phyloP scores from a whole-genome alignment of 2,113 vertebrate genomes.

The Anarrhichthys ocellatus region DNA sequence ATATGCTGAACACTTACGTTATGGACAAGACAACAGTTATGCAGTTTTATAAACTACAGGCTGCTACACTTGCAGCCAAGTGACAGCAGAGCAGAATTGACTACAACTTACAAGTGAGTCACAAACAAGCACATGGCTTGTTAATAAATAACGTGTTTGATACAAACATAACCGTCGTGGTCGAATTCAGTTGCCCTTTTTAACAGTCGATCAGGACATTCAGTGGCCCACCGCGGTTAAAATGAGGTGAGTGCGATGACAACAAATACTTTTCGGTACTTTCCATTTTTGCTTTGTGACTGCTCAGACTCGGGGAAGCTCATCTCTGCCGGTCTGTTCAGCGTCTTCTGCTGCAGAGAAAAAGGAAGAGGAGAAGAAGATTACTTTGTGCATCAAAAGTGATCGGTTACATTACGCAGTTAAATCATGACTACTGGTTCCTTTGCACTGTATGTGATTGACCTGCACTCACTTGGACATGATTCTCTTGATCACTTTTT shows the following conservation, averaged over 20 bases:
- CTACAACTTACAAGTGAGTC: not conserved
- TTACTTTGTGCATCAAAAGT: constrained; percentile 15
- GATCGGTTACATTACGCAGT: not conserved
- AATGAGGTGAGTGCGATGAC: not conserved
- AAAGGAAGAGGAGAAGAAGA: constrained; percentile 2
- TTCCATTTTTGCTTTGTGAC: not conserved
- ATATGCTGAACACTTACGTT: constrained; percentile 27
- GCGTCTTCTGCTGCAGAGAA: constrained; percentile 46
- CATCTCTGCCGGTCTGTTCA: constrained; percentile 20
- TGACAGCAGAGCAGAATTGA: not conserved
- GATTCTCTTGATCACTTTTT: constrained; percentile 75
- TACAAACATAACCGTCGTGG: constrained; percentile 58
- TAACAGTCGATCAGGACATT: not conserved
- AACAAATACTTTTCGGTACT: constrained; percentile 13
- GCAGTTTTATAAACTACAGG: not conserved
- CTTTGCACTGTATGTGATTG: not conserved
- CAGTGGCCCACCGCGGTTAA: not conserved
- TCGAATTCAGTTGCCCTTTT: constrained; percentile 2
- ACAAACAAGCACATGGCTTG: not conserved
- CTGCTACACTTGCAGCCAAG: not conserved
- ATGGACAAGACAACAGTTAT: not conserved
- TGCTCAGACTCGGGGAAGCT: not conserved
- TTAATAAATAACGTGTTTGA: constrained; percentile 64
- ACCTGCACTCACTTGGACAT: constrained; percentile 71
- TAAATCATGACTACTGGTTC: not conserved